These are phyloP conservation scores for Megaceryle alcyon DNA, from an alignment of 2,797 vertebrate genomes.

Conservation along the genomic window DNA sequence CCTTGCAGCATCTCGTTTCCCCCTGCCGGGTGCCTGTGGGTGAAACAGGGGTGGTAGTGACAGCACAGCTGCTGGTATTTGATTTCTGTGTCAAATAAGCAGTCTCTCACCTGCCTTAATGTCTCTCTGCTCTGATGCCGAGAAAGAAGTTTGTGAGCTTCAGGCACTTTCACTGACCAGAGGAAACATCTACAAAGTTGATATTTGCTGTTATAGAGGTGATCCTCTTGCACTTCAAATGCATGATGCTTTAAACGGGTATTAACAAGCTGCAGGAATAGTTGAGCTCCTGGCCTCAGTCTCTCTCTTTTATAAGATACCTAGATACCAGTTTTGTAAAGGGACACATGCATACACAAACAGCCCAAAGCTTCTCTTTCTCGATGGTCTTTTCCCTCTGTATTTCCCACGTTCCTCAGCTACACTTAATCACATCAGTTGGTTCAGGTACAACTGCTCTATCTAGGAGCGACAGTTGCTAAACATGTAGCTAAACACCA, in stretches of 20 bases:
- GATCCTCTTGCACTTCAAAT: not conserved
- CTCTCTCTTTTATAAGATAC: not conserved
- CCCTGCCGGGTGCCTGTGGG: not conserved
- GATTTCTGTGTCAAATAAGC: not conserved
- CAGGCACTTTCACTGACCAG: not conserved
- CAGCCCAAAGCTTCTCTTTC: not conserved
- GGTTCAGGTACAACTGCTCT: not conserved
- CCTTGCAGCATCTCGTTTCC: not conserved
- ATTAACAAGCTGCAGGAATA: not conserved
- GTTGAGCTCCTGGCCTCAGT: not conserved
- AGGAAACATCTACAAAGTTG: not conserved
- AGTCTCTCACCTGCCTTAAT: not conserved
- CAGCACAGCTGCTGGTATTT: not conserved
- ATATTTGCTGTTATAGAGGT: not conserved
- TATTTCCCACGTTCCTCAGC: not conserved
- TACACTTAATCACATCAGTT: not conserved
- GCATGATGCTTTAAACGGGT: not conserved
- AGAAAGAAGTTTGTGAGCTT: not conserved
- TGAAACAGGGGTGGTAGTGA: not conserved
- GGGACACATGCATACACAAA: not conserved
- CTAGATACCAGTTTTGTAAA: not conserved
- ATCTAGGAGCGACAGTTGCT: not conserved
- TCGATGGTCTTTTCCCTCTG: not conserved
- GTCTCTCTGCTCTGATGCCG: not conserved
- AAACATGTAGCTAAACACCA: not conserved